Conservation (phyloP, 2,113 vertebrate species). For the Haliaeetus leucogaster region DNA sequence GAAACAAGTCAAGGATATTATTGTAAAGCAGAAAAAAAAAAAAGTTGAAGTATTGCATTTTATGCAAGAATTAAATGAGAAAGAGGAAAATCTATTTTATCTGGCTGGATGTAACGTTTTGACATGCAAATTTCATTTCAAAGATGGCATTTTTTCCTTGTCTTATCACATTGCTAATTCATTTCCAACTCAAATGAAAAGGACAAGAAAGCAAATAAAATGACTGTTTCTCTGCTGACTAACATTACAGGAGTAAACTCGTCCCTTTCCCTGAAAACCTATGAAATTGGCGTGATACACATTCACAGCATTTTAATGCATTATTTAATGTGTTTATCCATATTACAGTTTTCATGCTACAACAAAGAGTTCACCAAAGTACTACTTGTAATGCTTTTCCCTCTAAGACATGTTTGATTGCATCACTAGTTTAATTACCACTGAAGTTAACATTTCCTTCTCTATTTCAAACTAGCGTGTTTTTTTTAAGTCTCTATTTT, state of each 20-base stretch:
- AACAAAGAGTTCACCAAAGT: not conserved
- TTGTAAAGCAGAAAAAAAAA: not conserved
- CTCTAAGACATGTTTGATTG: not conserved
- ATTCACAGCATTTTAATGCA: not conserved
- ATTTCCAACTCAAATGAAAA: slow-evolving; percentile 22
- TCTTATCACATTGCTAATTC: not conserved
- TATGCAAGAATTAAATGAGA: not conserved
- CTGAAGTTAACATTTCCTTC: not conserved
- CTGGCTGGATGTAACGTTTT: slow-evolving; percentile 17
- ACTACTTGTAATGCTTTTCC: not conserved
- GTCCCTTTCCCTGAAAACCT: not conserved
- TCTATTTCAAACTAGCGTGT: not conserved
- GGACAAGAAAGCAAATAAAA: slow-evolving; percentile 6
- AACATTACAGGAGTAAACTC: not conserved
- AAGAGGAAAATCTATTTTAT: slow-evolving; percentile 18
- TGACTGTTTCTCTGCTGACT: not conserved
- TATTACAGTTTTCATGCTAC: not conserved
- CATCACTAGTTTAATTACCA: not conserved
- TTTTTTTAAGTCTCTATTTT: not conserved
- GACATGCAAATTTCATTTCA: slow-evolving; percentile 48
- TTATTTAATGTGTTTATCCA: not conserved
- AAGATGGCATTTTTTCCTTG: not conserved
- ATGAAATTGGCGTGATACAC: not conserved
- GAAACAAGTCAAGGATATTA: not conserved
- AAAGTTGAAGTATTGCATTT: not conserved